phyloP scores from a whole-genome alignment of 37 sponge, comb jelly and placozoan species.

The Chondrosia reniformis region DNA sequence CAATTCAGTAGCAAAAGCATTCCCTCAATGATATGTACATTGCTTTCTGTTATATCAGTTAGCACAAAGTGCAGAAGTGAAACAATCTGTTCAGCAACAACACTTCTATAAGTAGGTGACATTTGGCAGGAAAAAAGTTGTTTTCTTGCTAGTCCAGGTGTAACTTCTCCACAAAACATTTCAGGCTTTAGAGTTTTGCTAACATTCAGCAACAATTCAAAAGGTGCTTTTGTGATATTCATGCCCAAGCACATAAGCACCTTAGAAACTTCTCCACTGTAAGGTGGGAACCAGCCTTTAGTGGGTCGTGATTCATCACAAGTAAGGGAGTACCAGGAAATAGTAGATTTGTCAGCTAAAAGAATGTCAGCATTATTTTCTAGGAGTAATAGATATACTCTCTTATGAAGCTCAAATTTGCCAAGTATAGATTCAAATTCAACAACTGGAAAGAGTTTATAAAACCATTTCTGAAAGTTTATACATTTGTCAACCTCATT shows the following conservation, averaged over 20 bases:
- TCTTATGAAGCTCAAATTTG: not conserved
- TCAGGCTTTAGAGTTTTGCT: not conserved
- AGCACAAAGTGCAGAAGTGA: conserved; percentile 6
- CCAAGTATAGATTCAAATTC: not conserved
- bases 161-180: conserved; percentile 9
- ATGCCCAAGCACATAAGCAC: conserved; percentile 33
- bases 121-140: not conserved
- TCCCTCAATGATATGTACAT: not conserved
- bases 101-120: not conserved
- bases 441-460: conserved; percentile 29
- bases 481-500: not conserved
- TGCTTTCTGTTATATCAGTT: not conserved
- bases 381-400: not conserved
- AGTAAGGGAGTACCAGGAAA: conserved; percentile 13
- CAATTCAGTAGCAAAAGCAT: conserved; percentile 36
- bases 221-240: conserved; percentile 27
- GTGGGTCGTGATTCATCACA: not conserved
- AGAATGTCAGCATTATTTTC: not conserved
- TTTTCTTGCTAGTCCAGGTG: conserved; percentile 3
- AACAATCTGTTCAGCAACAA: conserved; percentile 20
- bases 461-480: conserved; percentile 22
- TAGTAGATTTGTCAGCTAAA: not conserved
- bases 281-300: conserved; percentile 11
- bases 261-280: not conserved
- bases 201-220: not conserved